Evolutionary conservation across 2,888 invertebrate genomes (phyloP).

Genomic region (Formica aserva): DNA sequence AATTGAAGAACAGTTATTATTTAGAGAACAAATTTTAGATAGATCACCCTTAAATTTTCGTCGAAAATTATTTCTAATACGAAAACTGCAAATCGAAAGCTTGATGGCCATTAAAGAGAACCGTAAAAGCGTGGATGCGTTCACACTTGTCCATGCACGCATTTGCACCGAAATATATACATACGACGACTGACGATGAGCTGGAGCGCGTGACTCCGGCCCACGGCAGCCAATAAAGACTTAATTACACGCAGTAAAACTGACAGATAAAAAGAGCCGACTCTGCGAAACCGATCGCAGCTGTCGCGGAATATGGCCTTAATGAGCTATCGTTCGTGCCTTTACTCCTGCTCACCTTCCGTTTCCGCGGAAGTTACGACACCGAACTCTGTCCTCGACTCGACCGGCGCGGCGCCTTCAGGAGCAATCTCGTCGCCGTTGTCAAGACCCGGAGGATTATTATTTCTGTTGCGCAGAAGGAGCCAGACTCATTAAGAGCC

Average conservation of each 20-base stretch:
- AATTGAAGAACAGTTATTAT: background rate
- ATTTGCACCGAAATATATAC: background rate
- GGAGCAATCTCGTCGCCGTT: conserved; percentile 34
- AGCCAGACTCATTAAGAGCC: conserved; percentile 37
- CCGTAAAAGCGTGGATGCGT: background rate
- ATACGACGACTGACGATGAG: background rate
- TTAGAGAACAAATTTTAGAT: background rate
- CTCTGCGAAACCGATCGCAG: conserved; percentile 54
- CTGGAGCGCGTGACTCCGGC: background rate
- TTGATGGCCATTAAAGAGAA: background rate
- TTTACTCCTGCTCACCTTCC: conserved; percentile 34
- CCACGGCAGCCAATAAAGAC: conserved; percentile 50
- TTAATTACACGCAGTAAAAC: conserved; percentile 57
- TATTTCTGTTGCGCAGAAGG: conserved; percentile 34
- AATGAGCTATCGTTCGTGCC: conserved; percentile 59
- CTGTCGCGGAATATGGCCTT: conserved; percentile 52
- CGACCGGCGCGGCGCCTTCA: conserved; percentile 2
- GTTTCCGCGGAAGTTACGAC: conserved; percentile 43
- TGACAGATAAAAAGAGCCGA: conserved; percentile 14
- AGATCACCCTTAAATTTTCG: background rate
- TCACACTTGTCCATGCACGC: background rate
- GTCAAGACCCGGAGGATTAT: conserved; percentile 30
- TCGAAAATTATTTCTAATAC: background rate
- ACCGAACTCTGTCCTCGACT: conserved; percentile 25
- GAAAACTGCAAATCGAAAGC: conserved; percentile 1